Percentiles rank a stretch among this genome's conserved stretches.
phyloP scores from a whole-genome alignment of 2,888 invertebrate genomes.

The Meta bourneti region DNA sequence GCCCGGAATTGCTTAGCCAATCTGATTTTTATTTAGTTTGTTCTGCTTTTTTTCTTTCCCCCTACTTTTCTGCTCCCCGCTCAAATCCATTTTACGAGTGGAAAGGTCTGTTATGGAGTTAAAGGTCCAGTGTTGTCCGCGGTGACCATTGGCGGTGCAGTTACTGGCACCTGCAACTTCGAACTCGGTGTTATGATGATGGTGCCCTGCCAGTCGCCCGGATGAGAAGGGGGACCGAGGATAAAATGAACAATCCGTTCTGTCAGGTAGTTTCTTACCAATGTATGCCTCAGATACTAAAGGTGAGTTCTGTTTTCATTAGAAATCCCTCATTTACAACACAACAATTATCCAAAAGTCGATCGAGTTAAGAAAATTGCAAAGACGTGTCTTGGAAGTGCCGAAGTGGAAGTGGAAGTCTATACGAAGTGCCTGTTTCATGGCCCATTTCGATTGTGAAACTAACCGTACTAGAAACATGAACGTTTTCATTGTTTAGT shows the following conservation, averaged over 20 bases:
- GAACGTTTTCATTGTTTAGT: no score
- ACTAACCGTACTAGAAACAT: no score
- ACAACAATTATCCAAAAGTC: no score
- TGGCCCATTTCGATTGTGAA: no score
- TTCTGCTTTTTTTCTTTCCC: conserved; percentile 19
- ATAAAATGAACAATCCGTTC: conserved; percentile 38
- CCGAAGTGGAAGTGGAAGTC: no score
- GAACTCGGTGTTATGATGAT: conserved; percentile 46
- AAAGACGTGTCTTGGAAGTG: no score
- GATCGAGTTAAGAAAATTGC: no score
- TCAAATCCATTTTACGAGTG: conserved; percentile 67
- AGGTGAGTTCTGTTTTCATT: neutral
- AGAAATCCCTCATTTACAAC: neutral
- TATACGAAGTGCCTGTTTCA: no score
- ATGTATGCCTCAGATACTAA: neutral
- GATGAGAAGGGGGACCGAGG: conserved; percentile 34
- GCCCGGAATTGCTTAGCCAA: conserved; percentile 65
- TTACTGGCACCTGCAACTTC: conserved; percentile 66
- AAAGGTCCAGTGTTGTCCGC: conserved; percentile 55
- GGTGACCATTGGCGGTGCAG: conserved; percentile 65
- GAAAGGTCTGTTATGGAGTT: conserved; percentile 43
- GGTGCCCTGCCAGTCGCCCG: conserved; percentile 16
- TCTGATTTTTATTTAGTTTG: conserved; percentile 41
- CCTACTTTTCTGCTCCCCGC: conserved; percentile 26
- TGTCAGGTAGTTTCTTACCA: neutral